Conservation (phyloP, 2,797 vertebrate species). For the Buceros bicornis region DNA sequence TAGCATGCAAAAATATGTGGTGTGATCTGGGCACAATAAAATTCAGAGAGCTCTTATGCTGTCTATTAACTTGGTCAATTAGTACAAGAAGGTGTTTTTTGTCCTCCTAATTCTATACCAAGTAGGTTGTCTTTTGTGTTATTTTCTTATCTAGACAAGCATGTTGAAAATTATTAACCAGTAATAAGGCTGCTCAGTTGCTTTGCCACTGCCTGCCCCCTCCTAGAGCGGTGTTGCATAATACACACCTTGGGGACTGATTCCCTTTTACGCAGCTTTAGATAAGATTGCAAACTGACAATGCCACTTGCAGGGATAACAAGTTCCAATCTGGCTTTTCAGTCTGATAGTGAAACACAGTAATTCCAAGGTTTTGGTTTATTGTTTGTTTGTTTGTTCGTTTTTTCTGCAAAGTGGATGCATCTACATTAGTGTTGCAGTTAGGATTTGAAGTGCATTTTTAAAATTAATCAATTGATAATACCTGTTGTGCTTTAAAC, state of each 20-base stretch:
- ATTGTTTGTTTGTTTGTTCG: accelerated
- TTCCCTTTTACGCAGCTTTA: background rate
- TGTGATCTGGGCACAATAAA: background rate
- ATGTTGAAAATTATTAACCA: background rate
- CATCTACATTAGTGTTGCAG: background rate
- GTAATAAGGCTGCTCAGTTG: background rate
- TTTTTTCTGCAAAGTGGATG: background rate
- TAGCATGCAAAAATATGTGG: accelerated
- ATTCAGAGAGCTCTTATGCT: background rate
- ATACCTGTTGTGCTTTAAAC: background rate
- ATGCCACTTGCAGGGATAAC: background rate
- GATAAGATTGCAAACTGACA: background rate
- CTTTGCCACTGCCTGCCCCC: background rate
- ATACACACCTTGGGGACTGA: background rate
- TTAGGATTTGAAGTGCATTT: background rate
- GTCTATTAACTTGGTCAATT: background rate
- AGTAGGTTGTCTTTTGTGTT: background rate
- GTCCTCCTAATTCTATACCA: background rate
- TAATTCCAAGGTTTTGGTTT: background rate
- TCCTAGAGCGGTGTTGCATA: background rate
- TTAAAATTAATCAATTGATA: background rate
- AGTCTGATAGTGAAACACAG: background rate
- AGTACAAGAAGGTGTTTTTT: background rate
- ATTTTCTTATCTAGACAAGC: background rate
- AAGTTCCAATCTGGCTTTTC: background rate